Base-by-base conservation (phyloP, 2,797 vertebrate species). In the Notoglanidium macrostoma region DNA sequence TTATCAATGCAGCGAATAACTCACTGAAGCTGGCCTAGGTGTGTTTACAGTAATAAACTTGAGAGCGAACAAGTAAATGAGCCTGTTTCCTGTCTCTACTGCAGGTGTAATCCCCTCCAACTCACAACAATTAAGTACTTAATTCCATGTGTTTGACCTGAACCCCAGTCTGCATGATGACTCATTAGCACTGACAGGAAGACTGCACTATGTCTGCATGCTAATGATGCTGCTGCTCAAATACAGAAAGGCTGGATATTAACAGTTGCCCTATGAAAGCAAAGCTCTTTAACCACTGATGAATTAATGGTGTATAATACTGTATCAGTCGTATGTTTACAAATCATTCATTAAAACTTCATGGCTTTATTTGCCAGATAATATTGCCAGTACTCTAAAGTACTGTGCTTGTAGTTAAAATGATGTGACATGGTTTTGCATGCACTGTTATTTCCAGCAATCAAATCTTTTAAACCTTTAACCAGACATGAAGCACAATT, bases 121-220 rank as follows among this genome's bases (percentile, higher is more conserved):
- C 80, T 65, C 68, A 86, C 51, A 83, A 77, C 90, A 90, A 90
- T 94, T 89, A 92, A 92, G 88, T 92, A 87, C 91, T 94, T 94
- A 91, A 87, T 90, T 89, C 87, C 89, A 90, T 89, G 88, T 83
- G 88, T 90, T 90, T 91, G 90, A 93, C 91, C 92, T 90, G 90
- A 86, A 63, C 91, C n/a, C 59, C 57, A 89, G 63, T 79, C 63
- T 85, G 86, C 65, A 88, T 87, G 86, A 84, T 86, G 70, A 90
- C 79, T 90, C 87, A 89, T 86, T 89, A 90, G 91, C 86, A 86
- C 91, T 76, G 72, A 87, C 87, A 90, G 44, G 32, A 85, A 81
- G 83, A 77, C 82, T 82, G 35, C 32, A 77, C 83, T 85, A 59
- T 0, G 59, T 85, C 87, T 88, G 87, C 77, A 85, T 88, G 78